Conservation (phyloP, 2,797 vertebrate species). For the Diglossa cyanea region DNA sequence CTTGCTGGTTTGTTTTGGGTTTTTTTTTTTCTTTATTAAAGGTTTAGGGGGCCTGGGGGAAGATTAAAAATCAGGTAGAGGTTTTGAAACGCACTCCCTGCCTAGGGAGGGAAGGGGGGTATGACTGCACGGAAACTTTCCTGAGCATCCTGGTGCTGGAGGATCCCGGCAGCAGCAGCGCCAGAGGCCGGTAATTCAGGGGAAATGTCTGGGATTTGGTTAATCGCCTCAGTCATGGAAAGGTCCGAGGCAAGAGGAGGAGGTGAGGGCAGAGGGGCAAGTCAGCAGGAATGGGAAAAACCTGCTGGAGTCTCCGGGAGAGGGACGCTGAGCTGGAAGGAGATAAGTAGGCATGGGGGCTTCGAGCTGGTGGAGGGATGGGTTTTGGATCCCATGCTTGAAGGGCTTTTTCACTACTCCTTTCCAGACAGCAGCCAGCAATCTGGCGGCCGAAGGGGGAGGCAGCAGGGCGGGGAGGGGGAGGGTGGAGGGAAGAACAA, state of each 20-base stretch:
- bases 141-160: neutral
- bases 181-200: neutral
- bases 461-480: neutral
- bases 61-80: neutral
- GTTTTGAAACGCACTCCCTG: neutral
- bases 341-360: neutral
- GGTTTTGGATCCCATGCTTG: neutral
- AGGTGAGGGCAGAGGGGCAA: neutral
- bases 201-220: neutral
- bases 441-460: neutral
- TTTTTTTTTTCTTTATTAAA: neutral
- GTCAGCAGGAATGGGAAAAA: neutral
- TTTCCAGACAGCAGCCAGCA: neutral
- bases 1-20: neutral
- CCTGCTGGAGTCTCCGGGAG: neutral
- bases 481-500: no score
- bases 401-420: neutral
- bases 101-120: neutral
- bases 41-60: neutral
- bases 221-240: neutral
- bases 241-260: neutral
- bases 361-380: neutral
- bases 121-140: constrained; percentile 65
- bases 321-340: neutral
- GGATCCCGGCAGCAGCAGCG: constrained; percentile 31